These are phyloP conservation scores for Eumerus sabulonum DNA, from an alignment of 2,888 invertebrate genomes.

Conservation along the genomic window DNA sequence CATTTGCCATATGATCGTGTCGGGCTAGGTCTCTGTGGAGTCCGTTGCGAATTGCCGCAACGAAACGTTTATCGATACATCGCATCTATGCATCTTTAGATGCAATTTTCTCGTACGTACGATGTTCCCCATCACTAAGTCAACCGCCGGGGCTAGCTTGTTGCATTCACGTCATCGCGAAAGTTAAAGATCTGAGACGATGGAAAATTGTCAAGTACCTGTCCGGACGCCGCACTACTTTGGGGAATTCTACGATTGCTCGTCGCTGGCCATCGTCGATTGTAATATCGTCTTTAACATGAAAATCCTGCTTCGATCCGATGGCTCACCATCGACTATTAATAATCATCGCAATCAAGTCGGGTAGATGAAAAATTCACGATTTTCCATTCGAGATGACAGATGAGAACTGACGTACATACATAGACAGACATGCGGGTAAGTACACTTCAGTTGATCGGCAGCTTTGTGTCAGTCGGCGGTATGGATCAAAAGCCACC, in stretches of 20 bases:
- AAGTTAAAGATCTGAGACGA: constrained; percentile 51
- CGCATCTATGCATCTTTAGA: constrained; percentile 66
- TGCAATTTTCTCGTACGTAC: constrained; percentile 56
- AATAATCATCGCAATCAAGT: constrained; percentile 66
- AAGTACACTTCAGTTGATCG: no score
- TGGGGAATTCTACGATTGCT: constrained; percentile 64
- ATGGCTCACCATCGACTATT: constrained; percentile 49
- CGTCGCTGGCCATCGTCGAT: not conserved
- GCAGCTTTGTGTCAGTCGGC: constrained; percentile 36
- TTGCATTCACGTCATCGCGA: constrained; percentile 50
- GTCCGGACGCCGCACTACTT: constrained; percentile 45
- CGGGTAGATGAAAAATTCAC: constrained; percentile 65
- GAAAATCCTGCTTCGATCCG: constrained; percentile 50
- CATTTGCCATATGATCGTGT: no score
- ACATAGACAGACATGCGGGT: no score
- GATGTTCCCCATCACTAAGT: constrained; percentile 9
- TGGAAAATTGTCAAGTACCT: constrained; percentile 65
- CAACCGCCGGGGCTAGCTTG: constrained; percentile 1
- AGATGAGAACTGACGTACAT: constrained; percentile 61
- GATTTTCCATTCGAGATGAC: constrained; percentile 65
- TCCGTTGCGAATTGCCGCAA: constrained; percentile 56
- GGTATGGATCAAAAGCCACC: constrained; percentile 44
- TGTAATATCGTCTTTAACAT: constrained; percentile 59
- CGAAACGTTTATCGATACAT: constrained; percentile 62
- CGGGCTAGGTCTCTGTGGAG: constrained; percentile 14